Conservation (phyloP, 1,140 invertebrate genomes). For the Aradophagus sp. region DNA sequence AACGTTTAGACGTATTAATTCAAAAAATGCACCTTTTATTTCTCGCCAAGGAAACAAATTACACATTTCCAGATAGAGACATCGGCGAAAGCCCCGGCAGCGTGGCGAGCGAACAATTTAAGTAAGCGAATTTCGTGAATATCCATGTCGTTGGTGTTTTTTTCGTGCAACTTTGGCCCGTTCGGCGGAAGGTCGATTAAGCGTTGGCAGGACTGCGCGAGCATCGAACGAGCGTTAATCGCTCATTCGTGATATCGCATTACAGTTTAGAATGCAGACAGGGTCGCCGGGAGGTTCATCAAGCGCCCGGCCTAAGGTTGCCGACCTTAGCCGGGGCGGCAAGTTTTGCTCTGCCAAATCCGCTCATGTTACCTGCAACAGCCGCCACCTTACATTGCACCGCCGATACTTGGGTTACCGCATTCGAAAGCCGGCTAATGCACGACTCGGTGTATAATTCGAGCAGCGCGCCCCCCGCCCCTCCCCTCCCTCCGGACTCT, state of each 20-base stretch:
- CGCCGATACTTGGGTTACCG: conserved; percentile 56
- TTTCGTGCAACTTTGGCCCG: conserved; percentile 9
- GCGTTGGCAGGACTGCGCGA: conserved; percentile 28
- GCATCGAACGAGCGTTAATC: conserved; percentile 46
- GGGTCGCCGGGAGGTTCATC: conserved; percentile 48
- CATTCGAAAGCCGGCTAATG: conserved; percentile 50
- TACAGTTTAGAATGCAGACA: conserved; percentile 52
- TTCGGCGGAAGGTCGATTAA: conserved; percentile 18
- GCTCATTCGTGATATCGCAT: conserved; percentile 51
- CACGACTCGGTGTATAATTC: conserved; percentile 58
- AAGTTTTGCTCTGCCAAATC: conserved; percentile 58
- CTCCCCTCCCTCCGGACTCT: too few relatives aligned
- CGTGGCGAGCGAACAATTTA: too few relatives aligned
- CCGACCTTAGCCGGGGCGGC: conserved; percentile 49
- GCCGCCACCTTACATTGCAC: conserved; percentile 49
- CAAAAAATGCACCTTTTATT: too few relatives aligned
- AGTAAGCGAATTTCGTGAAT: too few relatives aligned
- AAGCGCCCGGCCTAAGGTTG: conserved; percentile 53
- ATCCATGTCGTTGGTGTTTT: not conserved
- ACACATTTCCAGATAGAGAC: too few relatives aligned
- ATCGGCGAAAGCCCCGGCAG: too few relatives aligned
- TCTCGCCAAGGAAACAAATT: too few relatives aligned
- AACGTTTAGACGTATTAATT: too few relatives aligned
- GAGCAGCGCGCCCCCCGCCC: conserved; percentile 11
- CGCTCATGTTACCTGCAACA: conserved; percentile 59